Conservation (phyloP, 1,140 invertebrate genomes). For the Drosophila baimaii region DNA sequence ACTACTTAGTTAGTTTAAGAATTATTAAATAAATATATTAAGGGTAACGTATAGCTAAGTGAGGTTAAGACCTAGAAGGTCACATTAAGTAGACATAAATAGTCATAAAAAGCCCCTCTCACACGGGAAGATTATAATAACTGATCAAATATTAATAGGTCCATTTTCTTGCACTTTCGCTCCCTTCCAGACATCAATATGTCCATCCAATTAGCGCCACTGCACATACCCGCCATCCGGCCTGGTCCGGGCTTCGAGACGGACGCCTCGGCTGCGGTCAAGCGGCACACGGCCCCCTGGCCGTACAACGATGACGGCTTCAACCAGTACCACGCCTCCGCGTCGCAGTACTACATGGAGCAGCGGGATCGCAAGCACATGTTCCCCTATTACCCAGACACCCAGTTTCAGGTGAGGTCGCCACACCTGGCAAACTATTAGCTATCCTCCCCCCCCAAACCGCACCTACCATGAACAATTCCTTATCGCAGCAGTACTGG, state of each 20-base stretch:
- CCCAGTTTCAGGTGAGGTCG: conserved; percentile 82
- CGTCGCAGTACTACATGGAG: conserved; percentile 80
- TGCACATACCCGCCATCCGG: conserved; percentile 84
- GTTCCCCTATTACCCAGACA: conserved; percentile 82
- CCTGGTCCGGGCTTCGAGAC: conserved; percentile 81
- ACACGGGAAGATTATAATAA: not conserved
- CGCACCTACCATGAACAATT: conserved; percentile 48
- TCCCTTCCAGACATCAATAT: conserved; percentile 73
- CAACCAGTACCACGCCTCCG: conserved; percentile 77
- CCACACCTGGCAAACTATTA: conserved; percentile 2
- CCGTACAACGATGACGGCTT: conserved; percentile 80
- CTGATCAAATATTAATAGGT: conserved; percentile 3
- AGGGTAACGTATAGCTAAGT: not conserved
- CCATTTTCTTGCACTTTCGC: not conserved
- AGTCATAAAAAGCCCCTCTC: conserved; percentile 3
- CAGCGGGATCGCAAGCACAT: conserved; percentile 82
- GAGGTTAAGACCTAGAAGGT: not conserved
- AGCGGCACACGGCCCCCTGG: conserved; percentile 83
- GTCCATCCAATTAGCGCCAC: conserved; percentile 83
- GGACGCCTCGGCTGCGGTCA: conserved; percentile 79
- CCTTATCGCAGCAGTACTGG: conserved; percentile 72
- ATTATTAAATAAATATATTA: not conserved
- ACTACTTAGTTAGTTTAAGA: no score
- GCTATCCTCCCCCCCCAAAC: not conserved
- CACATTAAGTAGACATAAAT: not conserved